These are phyloP conservation scores for Choloepus didactylus DNA, from an alignment of 2,797 vertebrate genomes.

Conservation along the genomic window DNA sequence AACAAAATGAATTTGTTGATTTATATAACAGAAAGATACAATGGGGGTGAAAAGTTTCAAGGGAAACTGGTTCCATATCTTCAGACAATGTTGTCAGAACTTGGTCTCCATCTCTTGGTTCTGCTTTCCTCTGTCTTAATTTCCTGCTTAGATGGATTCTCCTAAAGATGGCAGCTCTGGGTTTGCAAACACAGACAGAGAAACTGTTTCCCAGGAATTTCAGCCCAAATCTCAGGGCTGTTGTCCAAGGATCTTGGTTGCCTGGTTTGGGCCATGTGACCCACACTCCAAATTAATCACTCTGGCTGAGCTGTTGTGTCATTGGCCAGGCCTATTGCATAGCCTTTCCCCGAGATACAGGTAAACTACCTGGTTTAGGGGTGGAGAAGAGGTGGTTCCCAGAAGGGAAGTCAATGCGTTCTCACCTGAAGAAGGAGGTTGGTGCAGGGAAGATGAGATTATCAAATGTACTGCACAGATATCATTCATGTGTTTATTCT, in stretches of 20 bases:
- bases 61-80: neutral
- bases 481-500: neutral
- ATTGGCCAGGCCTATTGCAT: neutral
- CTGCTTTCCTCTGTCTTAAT: neutral
- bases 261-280: neutral
- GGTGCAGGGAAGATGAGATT: fast-evolving
- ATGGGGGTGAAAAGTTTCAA: neutral
- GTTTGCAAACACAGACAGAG: neutral
- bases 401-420: neutral
- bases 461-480: neutral
- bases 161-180: neutral
- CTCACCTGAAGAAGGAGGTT: fast-evolving
- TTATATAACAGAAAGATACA: neutral
- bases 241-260: neutral
- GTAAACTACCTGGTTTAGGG: neutral
- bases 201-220: neutral
- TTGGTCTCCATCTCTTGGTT: neutral
- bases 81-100: fast-evolving
- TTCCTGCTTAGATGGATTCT: neutral
- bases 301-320: neutral
- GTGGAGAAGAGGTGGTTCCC: too few species aligned
- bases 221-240: fast-evolving
- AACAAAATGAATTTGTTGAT: neutral
- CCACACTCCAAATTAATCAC: too few species aligned
- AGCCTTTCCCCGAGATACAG: neutral